A percentile compares a stretch with the other conserved stretches of the same genome.
These are phyloP conservation scores for Melieria crassipennis DNA, from an alignment of 2,888 invertebrate species.

Conservation along the genomic window DNA sequence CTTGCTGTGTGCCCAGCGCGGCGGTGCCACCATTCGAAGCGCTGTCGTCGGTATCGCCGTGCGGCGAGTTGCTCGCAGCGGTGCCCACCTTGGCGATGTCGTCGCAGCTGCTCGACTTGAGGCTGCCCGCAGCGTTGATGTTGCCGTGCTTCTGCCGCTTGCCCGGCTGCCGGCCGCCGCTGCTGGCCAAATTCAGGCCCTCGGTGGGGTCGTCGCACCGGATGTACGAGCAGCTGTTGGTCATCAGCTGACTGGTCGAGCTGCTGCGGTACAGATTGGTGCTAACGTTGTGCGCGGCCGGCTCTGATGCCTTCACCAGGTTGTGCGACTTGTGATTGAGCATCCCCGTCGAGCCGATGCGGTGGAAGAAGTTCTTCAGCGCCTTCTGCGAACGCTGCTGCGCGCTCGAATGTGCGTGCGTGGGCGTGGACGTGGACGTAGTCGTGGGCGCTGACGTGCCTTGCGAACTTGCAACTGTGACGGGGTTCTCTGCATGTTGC, in stretches of 20 bases:
- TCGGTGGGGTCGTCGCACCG: slow-evolving; percentile 85
- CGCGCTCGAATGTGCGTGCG: slow-evolving; percentile 42
- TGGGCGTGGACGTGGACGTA: slow-evolving; percentile 40
- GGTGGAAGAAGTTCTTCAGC: slow-evolving; percentile 77
- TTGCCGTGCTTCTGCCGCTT: slow-evolving; percentile 57
- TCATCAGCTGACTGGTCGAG: slow-evolving; percentile 76
- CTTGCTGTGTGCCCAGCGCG: slow-evolving; percentile 34
- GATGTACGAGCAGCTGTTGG: slow-evolving; percentile 73
- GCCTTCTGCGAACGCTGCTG: slow-evolving; percentile 68
- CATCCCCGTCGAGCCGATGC: slow-evolving; percentile 82
- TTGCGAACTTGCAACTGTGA: no score
- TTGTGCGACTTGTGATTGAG: slow-evolving; percentile 69
- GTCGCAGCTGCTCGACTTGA: slow-evolving; percentile 78
- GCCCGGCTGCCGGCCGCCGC: slow-evolving; percentile 46
- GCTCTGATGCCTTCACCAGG: slow-evolving; percentile 60
- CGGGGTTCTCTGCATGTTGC: slow-evolving; percentile 36
- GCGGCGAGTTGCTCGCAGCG: slow-evolving; percentile 35
- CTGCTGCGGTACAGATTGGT: slow-evolving; percentile 75
- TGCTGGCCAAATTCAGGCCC: slow-evolving; percentile 74
- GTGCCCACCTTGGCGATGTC: slow-evolving; percentile 74
- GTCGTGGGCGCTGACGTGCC: slow-evolving; percentile 36
- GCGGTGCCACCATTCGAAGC: slow-evolving; percentile 43
- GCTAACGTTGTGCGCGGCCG: slow-evolving; percentile 48
- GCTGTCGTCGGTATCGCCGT: slow-evolving; percentile 41
- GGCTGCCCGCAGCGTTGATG: slow-evolving; percentile 61